Base-by-base conservation (phyloP, 2,888 invertebrate genomes). In the Napeogenes inachia region DNA sequence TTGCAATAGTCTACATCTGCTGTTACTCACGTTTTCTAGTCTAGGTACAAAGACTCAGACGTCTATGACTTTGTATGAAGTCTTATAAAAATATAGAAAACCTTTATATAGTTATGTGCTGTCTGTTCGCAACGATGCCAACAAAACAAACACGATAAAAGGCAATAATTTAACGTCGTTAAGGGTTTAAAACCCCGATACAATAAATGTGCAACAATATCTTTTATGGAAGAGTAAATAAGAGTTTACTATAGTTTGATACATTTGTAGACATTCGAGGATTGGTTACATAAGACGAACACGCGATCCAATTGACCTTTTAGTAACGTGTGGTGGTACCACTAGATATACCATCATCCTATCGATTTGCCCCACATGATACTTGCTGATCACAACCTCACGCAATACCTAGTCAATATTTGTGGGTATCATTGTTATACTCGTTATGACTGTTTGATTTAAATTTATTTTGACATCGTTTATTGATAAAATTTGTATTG, bases 291-390 rank as follows among this genome's bases (percentile, higher is more conserved):
- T 60, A 57, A 63, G 42, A 13, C 56, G 75, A 82, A 73, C 70
- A 73, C 76, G 73, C 75, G 75, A 74, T 74, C 68, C 68, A 72
- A 73, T 73, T 68, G 62, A 69, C 69, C 65, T 69, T 67, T 57
- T 42, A 45, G 64, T 61, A 69, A 68, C 65, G 65, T 69, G 63
- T 70, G 65, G 64, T 62, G 46, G 60, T 57, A 64, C 56, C 30
- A 50, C 50, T 21, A 21, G 30, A 42, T 30, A 30, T 63, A 60
- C 56, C 59, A 67, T 42, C 61, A 60, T 62, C 60, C 45, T 62
- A 68, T 72, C 65, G 72, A 71, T 71, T 66, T 66, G 42, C 59
- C 54, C 63, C 60, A 59, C 63, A 62, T 64, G 54, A 46, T 56
- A 42, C 21, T 54, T 38, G 21, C 45, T 47, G 57, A 35, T 45